phyloP scores from a whole-genome alignment of 2,888 invertebrate species.

The Cataglyphis rosenhaueri region DNA sequence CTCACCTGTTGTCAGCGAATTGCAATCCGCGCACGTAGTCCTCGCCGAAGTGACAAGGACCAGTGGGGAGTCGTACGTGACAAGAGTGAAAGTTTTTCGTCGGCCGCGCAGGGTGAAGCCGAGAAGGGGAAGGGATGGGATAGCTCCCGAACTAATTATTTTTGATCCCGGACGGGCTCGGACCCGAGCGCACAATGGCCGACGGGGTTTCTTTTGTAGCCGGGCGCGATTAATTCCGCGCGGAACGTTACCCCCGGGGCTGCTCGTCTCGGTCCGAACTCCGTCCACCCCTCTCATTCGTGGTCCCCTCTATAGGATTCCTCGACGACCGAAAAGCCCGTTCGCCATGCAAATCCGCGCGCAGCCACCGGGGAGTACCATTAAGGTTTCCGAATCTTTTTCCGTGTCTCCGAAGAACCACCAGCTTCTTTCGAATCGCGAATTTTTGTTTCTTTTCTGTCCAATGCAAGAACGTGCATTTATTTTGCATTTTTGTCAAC shows the following conservation, averaged over 20 bases:
- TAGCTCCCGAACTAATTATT: conserved; percentile 72
- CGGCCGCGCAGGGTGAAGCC: not conserved
- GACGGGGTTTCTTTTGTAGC: conserved; percentile 75
- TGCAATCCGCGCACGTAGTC: conserved; percentile 46
- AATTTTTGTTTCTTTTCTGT: conserved; percentile 34
- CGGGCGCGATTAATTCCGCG: conserved; percentile 76
- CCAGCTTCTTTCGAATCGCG: conserved; percentile 37
- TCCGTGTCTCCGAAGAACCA: not conserved
- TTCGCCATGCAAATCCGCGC: conserved; percentile 73
- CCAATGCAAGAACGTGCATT: not conserved
- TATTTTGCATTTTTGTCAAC: not conserved
- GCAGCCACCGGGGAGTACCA: conserved; percentile 63
- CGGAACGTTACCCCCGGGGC: conserved; percentile 78
- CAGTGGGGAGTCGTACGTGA: conserved; percentile 28
- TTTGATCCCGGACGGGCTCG: conserved; percentile 53
- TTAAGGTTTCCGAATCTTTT: conserved; percentile 62
- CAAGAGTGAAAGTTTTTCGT: conserved; percentile 32
- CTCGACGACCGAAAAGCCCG: conserved; percentile 72
- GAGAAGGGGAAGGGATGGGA: not conserved
- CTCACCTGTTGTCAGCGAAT: conserved; percentile 43
- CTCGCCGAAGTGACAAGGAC: conserved; percentile 27
- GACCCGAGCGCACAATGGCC: conserved; percentile 63
- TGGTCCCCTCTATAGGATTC: conserved; percentile 68
- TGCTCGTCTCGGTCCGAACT: conserved; percentile 61
- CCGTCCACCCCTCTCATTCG: conserved; percentile 47